Base-by-base conservation (phyloP, 2,888 invertebrate species). In the Noctua janthina region DNA sequence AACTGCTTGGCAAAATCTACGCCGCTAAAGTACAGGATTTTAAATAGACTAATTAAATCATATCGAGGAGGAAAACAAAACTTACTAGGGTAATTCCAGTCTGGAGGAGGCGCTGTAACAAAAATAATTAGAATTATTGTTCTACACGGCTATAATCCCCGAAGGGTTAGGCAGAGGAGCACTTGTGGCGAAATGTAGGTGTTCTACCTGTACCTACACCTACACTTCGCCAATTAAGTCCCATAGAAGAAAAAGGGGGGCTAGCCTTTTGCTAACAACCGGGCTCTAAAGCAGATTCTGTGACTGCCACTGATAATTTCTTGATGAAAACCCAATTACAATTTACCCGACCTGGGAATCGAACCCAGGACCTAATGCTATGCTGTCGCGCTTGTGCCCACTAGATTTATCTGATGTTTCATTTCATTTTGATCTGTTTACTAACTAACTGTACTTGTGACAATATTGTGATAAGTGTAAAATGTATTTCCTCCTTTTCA, bases 1-100 rank as follows among this genome's bases (percentile, higher is more conserved):
- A 82, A 85, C 20, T 62, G 51, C 23, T 71, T 1, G 13, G 49
- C 23, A 43, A 76, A 74, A 79, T 87, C 20, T 82, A 87, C 70
- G 20, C 56, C 29, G 51, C 15, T 29, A 51, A 46, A 64, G 54
- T 13, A 69, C 49, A 39, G 49, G 39, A 76, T 51, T 82, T 59
- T 66, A 74, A 73, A 80, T 72, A 11, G 43, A 46, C n/a, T 68
- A 70, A 69, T 81, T 83, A 77, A 62, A 71, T 64, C 1, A 39
- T 35, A 54, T 69, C 29, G n/a, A 54, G 23, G 17, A 56, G 20
- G 1, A 73, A 67, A 79, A 46, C 29, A 76, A 43, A 43, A 88
- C 91, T 93, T 86, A 93, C 93, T 84, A 11, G 73, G 74, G 70
- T 93, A 94, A 54, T 87, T 83, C 92, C 92, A 92, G 1, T 85